Percentiles rank a stretch among this genome's conserved stretches.
phyloP scores from a whole-genome alignment of 1,140 invertebrate species.

The Nasonia giraulti region DNA sequence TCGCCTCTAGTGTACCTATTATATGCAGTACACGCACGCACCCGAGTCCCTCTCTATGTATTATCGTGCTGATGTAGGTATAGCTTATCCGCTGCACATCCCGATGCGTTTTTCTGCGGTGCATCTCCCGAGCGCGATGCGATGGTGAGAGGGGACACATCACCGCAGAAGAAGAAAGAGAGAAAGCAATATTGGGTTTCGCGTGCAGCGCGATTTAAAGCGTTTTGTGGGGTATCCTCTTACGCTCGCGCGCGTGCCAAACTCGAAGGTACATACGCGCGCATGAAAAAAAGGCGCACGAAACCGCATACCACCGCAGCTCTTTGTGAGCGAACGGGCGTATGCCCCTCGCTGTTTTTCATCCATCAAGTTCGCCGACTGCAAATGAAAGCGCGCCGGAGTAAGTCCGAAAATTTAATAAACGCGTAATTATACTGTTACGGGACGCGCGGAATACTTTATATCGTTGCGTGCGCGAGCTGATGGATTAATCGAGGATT shows the following conservation, averaged over 20 bases:
- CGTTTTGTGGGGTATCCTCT: slow-evolving; percentile 72
- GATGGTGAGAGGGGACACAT: neutral
- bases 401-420: slow-evolving; percentile 30
- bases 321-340: neutral
- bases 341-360: slow-evolving; percentile 28
- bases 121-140: neutral
- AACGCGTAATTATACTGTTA: slow-evolving; percentile 8
- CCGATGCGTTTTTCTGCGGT: slow-evolving; percentile 28
- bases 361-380: slow-evolving; percentile 23
- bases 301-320: neutral
- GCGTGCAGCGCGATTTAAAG: slow-evolving; percentile 66
- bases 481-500: slow-evolving; percentile 22
- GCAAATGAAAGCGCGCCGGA: neutral
- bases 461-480: slow-evolving; percentile 4
- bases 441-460: too few species aligned
- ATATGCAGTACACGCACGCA: neutral
- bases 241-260: slow-evolving; percentile 73
- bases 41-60: neutral
- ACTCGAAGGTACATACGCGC: slow-evolving; percentile 58
- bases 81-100: too few species aligned
- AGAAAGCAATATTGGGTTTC: slow-evolving; percentile 69
- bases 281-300: too few species aligned
- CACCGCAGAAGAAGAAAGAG: neutral
- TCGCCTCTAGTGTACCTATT: neutral
- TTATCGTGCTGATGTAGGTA: neutral